Evolutionary conservation across 2,888 invertebrate genomes (phyloP).

Genomic region (Cataglyphis altisquamis): DNA sequence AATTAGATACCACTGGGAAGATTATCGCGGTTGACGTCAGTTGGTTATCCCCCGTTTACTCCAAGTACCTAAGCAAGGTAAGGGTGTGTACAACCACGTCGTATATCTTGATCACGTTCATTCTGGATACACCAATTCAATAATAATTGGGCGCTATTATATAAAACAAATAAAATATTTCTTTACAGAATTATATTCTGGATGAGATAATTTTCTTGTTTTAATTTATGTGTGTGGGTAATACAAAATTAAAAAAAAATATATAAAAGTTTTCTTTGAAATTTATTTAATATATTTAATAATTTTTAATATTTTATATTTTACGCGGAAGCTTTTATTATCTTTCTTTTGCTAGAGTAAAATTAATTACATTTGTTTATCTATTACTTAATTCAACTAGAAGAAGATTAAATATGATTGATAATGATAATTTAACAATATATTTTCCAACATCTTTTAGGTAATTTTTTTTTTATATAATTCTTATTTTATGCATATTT

Average conservation of each 20-base stretch:
- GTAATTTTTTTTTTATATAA: not conserved
- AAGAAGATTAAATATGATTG: conserved; percentile 27
- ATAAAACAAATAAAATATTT: not conserved
- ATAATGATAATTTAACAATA: conserved; percentile 20
- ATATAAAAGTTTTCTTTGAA: not conserved
- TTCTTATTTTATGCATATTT: not conserved
- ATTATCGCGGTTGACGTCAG: conserved; percentile 93
- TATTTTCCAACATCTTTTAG: not conserved
- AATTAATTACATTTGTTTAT: not conserved
- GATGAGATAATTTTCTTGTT: not conserved
- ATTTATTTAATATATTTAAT: not conserved
- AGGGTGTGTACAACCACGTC: conserved; percentile 52
- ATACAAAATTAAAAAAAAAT: not conserved
- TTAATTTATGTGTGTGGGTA: not conserved
- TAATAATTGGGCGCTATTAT: not conserved
- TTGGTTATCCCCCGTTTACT: conserved; percentile 89
- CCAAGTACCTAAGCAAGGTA: conserved; percentile 88
- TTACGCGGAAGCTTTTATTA: not conserved
- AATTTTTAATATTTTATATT: conserved; percentile 1
- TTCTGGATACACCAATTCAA: not conserved
- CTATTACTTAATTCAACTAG: conserved; percentile 14
- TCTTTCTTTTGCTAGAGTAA: not conserved
- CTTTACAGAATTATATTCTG: not conserved
- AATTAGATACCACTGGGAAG: conserved; percentile 94
- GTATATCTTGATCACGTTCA: not conserved